Conservation (phyloP, 2,888 invertebrate genomes). For the Tineola bisselliella region DNA sequence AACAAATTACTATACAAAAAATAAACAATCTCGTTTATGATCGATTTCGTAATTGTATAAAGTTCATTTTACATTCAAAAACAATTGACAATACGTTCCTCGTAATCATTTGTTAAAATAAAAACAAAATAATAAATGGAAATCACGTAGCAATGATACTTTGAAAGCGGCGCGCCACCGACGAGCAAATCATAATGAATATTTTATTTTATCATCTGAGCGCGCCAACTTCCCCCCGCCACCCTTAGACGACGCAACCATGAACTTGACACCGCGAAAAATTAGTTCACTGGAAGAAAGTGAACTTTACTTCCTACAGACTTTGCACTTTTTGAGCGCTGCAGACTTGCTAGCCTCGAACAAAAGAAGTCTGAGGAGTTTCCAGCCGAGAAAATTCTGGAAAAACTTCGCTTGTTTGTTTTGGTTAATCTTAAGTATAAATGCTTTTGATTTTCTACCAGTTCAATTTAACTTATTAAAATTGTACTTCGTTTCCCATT, state of each 20-base stretch:
- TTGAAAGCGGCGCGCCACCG: conserved; percentile 43
- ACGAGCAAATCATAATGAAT: conserved; percentile 61
- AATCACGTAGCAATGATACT: background rate
- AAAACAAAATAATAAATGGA: conserved; percentile 1
- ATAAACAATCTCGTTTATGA: too few species aligned
- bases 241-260: conserved; percentile 29
- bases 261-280: conserved; percentile 68
- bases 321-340: conserved; percentile 60
- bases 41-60: too few species aligned
- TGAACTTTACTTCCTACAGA: conserved; percentile 56
- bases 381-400: background rate
- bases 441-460: too few species aligned
- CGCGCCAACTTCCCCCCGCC: conserved; percentile 12
- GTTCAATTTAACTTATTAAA: too few species aligned
- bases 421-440: background rate
- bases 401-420: background rate
- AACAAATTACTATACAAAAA: too few species aligned
- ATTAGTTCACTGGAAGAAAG: conserved; percentile 67
- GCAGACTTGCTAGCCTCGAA: conserved; percentile 47
- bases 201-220: conserved; percentile 65
- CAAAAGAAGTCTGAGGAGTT: conserved; percentile 47
- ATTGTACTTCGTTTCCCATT: too few species aligned
- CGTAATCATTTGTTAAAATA: background rate
- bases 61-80: too few species aligned
- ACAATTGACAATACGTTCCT: too few species aligned